Conservation (phyloP, 2,797 vertebrate genomes). For the Catamblyrhynchus diadema region DNA sequence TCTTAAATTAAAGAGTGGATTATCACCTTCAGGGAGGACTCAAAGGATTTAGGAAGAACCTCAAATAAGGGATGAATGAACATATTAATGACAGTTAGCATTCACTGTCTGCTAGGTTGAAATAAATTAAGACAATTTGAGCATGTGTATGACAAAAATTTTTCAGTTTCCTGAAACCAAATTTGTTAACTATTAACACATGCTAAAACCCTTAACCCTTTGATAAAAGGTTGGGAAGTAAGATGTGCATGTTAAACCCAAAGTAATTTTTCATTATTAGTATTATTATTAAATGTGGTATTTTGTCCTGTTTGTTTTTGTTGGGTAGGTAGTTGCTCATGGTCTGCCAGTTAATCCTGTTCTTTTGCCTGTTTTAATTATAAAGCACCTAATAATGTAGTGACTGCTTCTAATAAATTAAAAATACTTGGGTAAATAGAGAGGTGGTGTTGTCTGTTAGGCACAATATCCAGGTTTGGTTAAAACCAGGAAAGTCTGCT, state of each 20-base stretch:
- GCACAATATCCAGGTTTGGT: background rate
- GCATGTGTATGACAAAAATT: background rate
- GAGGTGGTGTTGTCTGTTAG: background rate
- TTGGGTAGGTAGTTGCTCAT: background rate
- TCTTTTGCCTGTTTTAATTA: constrained; percentile 38
- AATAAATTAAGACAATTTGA: background rate
- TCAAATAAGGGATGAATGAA: background rate
- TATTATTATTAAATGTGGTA: background rate
- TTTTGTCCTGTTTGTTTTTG: constrained; percentile 7
- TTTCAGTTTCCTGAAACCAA: background rate
- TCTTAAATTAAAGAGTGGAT: background rate
- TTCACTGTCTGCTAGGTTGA: background rate
- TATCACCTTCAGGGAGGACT: background rate
- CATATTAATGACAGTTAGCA: background rate
- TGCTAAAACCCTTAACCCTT: background rate
- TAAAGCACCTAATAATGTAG: background rate
- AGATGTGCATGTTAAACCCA: background rate
- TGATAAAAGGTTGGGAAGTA: background rate
- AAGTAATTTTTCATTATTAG: constrained; percentile 10
- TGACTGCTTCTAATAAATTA: constrained; percentile 26
- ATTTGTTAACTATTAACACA: background rate
- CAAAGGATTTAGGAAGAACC: background rate
- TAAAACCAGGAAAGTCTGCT: background rate
- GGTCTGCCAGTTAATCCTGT: constrained; percentile 47
- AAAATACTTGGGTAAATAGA: constrained; percentile 18